phyloP scores from a whole-genome alignment of 2,113 vertebrate species.

The Spea bombifrons region DNA sequence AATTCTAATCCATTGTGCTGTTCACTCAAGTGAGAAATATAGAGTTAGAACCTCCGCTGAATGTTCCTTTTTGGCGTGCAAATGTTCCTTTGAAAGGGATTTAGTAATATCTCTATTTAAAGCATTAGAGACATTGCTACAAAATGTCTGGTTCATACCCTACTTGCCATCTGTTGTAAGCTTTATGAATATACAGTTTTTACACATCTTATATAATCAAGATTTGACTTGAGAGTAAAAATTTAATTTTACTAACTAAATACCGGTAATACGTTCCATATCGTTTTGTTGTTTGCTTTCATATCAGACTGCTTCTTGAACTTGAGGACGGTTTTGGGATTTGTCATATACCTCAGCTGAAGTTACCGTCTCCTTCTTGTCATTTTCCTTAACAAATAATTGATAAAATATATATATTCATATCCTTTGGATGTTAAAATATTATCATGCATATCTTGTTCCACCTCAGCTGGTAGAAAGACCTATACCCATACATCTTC shows the following conservation, averaged over 20 bases:
- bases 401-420: no score
- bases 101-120: constrained; percentile 40
- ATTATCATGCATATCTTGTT: no score
- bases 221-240: constrained; percentile 23
- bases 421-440: no score
- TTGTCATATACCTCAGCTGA: no score
- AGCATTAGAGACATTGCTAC: constrained; percentile 33
- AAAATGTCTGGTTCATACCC: constrained; percentile 41
- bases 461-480: no score
- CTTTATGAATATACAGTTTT: constrained; percentile 44
- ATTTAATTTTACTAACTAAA: constrained; percentile 41
- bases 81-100: constrained; percentile 33
- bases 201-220: constrained; percentile 26
- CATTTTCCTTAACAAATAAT: no score
- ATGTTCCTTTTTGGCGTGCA: constrained; percentile 34
- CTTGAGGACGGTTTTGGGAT: no score
- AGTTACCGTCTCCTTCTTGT: no score
- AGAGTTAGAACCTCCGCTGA: constrained; percentile 19
- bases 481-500: no score
- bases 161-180: constrained; percentile 35
- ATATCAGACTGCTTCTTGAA: no score
- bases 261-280: neutral
- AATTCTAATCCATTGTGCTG: constrained; percentile 30
- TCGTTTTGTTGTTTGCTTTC: no score
- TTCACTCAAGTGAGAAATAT: constrained; percentile 27